These are phyloP conservation scores for Drosophila sp. DNA, from an alignment of 1,140 invertebrate genomes.

Conservation along the genomic window DNA sequence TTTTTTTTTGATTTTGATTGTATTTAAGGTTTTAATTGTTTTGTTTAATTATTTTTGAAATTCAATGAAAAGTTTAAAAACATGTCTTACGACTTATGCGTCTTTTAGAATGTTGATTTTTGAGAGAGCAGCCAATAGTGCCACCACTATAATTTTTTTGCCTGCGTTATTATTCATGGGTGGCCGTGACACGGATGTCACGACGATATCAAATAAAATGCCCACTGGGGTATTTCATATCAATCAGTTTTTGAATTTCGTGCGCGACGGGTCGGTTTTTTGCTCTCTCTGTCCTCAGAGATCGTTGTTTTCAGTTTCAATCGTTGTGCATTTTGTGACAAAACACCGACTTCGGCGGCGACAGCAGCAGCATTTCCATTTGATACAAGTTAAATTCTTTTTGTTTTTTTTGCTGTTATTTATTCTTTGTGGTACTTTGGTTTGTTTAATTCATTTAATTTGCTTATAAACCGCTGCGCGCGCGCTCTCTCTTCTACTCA, in stretches of 20 bases:
- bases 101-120: too few relatives aligned
- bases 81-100: too few relatives aligned
- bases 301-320: constrained; percentile 19
- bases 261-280: constrained; percentile 44
- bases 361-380: constrained; percentile 19
- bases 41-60: too few relatives aligned
- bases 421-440: not conserved
- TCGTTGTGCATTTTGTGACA: constrained; percentile 42
- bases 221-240: not conserved
- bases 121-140: too few relatives aligned
- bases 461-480: constrained; percentile 20
- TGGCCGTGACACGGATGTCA: too few relatives aligned
- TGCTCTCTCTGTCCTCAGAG: not conserved
- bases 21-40: too few relatives aligned
- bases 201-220: too few relatives aligned
- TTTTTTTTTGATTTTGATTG: too few relatives aligned
- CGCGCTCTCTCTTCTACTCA: not conserved
- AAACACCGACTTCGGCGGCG: constrained; percentile 4
- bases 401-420: constrained; percentile 25
- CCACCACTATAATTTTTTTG: too few relatives aligned
- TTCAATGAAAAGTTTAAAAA: too few relatives aligned
- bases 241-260: constrained; percentile 63
- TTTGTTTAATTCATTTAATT: constrained; percentile 32
- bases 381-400: constrained; percentile 44
- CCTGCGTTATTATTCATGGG: too few relatives aligned